Evolutionary conservation across 1,140 invertebrate genomes (phyloP), one percentile per base, ranked within the genome.

Genomic region (Apis cerana): DNA sequence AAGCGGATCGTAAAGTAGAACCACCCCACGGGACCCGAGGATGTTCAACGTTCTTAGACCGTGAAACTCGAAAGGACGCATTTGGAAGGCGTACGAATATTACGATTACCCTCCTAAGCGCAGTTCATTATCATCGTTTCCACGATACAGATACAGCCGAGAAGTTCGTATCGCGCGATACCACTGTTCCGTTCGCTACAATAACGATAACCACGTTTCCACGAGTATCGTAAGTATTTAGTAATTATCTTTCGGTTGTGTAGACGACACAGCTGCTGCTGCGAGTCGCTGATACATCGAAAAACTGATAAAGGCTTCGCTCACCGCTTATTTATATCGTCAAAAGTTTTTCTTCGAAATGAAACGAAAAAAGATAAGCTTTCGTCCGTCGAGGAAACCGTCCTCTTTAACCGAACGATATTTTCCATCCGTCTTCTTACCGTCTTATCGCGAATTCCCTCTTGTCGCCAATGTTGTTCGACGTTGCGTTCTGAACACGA

Each of bases 1-100:
- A 89, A 92, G 88, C 86, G 67, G 67, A 89, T 93, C 92, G 90
- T 93, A 93, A 93, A 93, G 92, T 85, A 91, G 89, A 92, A 92
- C 90, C 92, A 90, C 90, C 91, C 91, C 92, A 92, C 69, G 83
- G 80, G 88, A 89, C 87, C 69, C 48, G 68, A 74, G 84, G 87
- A 85, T 77, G 87, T 84, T 88, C 87, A 85, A 88, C 81, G 77
- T 89, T 89, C 88, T 89, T 89, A 88, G 65, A 83, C 81, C 84
- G 82, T 72, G 87, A 84, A 88, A 86, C 88, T 89, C 87, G 87
- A 88, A 89, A 89, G 88, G 88, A 88, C 86, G 82, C 88, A 72
- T 88, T 88, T 88, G 70, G 87, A 89, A 88, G 84, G 87, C 87
- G 84, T 82, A 80, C 78, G 87, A 82, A 86, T 89, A 89, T 89